A percentile compares a stretch with the other conserved stretches of the same genome.
These are phyloP conservation scores for Pristiophorus japonicus DNA, from an alignment of 2,113 vertebrate species.

Conservation along the genomic window DNA sequence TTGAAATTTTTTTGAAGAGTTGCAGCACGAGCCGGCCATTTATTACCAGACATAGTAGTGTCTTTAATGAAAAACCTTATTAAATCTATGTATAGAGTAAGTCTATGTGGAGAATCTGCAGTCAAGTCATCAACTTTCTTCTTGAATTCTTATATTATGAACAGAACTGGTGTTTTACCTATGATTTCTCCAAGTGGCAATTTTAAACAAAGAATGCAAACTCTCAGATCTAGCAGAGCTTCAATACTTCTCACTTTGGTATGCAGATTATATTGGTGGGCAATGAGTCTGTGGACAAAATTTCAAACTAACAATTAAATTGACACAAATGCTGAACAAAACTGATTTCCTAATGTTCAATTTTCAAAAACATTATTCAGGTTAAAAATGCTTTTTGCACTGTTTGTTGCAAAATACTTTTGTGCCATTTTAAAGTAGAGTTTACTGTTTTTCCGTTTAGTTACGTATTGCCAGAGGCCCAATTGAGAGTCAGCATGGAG, in stretches of 20 bases:
- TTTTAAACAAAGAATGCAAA: not conserved
- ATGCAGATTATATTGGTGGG: not conserved
- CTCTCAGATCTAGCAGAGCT: not conserved
- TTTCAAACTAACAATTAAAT: not conserved
- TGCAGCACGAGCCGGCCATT: not conserved
- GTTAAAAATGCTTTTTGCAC: not conserved
- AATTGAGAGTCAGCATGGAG: not conserved
- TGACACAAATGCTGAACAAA: not conserved
- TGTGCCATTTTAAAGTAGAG: not conserved
- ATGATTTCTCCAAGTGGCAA: not conserved
- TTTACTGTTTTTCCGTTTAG: not conserved
- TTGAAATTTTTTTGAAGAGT: not conserved
- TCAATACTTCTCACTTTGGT: not conserved
- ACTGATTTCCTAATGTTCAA: not conserved
- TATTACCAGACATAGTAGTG: not conserved
- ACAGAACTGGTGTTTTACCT: not conserved
- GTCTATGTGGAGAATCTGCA: too few species aligned
- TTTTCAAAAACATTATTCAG: not conserved
- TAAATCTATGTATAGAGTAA: not conserved
- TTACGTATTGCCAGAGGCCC: not conserved
- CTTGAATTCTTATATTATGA: not conserved
- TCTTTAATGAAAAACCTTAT: not conserved
- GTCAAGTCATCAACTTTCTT: conserved; percentile 9
- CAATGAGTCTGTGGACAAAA: not conserved
- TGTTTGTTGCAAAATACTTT: not conserved